Evolutionary conservation across 1,140 invertebrate genomes (phyloP), one percentile per base, ranked within the genome.

Genomic region (Tachypleus tridentatus): DNA sequence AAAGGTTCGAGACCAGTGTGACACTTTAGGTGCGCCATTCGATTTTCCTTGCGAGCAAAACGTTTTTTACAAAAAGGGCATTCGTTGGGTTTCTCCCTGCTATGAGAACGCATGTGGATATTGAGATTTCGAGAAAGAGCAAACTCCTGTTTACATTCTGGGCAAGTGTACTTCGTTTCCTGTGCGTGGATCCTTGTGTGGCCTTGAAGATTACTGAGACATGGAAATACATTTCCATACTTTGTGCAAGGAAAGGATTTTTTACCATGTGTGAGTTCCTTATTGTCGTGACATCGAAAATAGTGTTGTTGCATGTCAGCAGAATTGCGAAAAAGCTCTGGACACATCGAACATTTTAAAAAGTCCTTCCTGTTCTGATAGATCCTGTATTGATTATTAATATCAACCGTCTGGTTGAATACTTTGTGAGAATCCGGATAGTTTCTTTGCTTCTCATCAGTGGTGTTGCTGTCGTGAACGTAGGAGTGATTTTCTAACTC

Each of bases 401-500:
- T 10, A 57, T 52, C 51, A 6, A 10, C 11, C 4, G 48, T 11
- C 10, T 63, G 57, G n/a, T 59, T 49, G 50, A 65, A 65, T 5
- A 9, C 29, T 51, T 60, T 29, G 29, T 52, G 49, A 54, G 7
- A 54, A 8, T 54, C 53, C 7, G 7, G 7, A n/a, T n/a, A 54
- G 7, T 54, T n/a, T 7, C 0, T n/a, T n/a, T 7, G 7, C n/a
- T 54, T n/a, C 52, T 57, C 0, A 60, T 59, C 52, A 61, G 47
- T 8, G 47, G 61, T 49, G 60, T 61, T 10, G 48, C 60, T 58
- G 3, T 10, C 4, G 53, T 68, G 67, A 10, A 4, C 49, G 50
- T 62, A 61, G 3, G 57, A 49, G 74, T 96, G 93, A 74, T 96
- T 92, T 69, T 94, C 89, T 3, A 95, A 75, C 75, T 97, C 92